Base-by-base conservation (phyloP, 2,797 vertebrate species). In the Hypotaenidia philippensis region DNA sequence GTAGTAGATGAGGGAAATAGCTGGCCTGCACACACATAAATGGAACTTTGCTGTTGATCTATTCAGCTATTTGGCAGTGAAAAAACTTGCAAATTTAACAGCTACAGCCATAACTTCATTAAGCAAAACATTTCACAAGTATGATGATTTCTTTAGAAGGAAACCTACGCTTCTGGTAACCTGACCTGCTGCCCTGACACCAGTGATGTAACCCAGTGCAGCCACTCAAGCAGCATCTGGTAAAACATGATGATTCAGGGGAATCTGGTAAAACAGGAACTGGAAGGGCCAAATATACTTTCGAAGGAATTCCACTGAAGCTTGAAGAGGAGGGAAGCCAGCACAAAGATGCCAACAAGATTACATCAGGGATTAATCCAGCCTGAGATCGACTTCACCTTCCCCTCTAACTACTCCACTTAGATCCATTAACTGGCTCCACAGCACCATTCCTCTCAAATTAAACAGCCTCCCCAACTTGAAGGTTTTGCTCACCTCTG, bases 181-280 rank as follows among this genome's bases (percentile, higher is more conserved):
- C 34, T 0, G 0, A 85, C 26, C 12, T 1, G 0, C 69, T 89
- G 76, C 72, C 69, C 80, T 38, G 22, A 92, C 89, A 91, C 50
- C 59, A 72, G 34, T 92, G 94, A 96, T 76, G 94, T 87, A 96
- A 97, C 92, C 34, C 93, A 94, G 84, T 69, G 79, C 91, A 94
- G 79, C 92, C 65, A 52, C 71, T 87, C 79, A 0, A 95, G 92
- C 12, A 96, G 94, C 91, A 92, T 89, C 89, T 97, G 93, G 84
- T 72, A 90, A 93, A 94, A 94, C 31, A 59, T 72, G 89, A 96
- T 95, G 93, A 96, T 94, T 94, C 87, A 86, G 92, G 88, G 91
- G 84, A 94, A 96, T 96, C 90, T 63, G 61, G 69, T 96, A 94
- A 92, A 96, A 91, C 83, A 96, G 89, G 87, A 89, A 69, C 55